These are phyloP conservation scores for Phalanger gymnotis DNA, from an alignment of 2,797 vertebrate genomes.

Conservation along the genomic window DNA sequence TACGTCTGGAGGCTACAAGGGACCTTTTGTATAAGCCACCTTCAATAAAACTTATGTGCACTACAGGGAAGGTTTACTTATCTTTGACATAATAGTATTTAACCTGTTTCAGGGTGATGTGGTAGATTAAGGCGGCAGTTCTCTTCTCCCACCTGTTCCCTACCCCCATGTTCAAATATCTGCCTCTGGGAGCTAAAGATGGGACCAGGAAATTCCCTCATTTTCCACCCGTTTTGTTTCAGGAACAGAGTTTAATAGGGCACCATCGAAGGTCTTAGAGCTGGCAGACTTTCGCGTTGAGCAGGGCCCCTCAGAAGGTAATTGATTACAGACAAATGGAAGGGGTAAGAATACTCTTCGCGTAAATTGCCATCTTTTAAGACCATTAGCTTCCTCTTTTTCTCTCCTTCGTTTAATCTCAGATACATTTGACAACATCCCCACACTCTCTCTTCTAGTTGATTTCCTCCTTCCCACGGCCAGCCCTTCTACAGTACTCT, in stretches of 20 bases:
- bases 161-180: slow-evolving; percentile 2
- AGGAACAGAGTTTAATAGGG: not conserved
- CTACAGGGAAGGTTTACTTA: slow-evolving; percentile 50
- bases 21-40: slow-evolving; percentile 59
- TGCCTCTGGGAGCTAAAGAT: not conserved
- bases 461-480: no score
- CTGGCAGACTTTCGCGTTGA: not conserved
- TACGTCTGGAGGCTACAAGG: slow-evolving; percentile 61
- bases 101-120: slow-evolving; percentile 7
- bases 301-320: not conserved
- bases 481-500: no score
- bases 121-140: not conserved
- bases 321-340: not conserved
- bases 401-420: not conserved
- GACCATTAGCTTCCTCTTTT: not conserved
- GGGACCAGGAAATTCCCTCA: not conserved
- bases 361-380: not conserved
- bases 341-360: not conserved
- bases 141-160: not conserved
- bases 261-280: not conserved
- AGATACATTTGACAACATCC: no score
- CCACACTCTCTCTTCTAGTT: no score
- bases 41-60: slow-evolving; percentile 55
- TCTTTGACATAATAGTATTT: slow-evolving; percentile 25
- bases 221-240: not conserved